Evolutionary conservation across 2,797 vertebrate genomes (phyloP).

Genomic region (Mastacembelus armatus): DNA sequence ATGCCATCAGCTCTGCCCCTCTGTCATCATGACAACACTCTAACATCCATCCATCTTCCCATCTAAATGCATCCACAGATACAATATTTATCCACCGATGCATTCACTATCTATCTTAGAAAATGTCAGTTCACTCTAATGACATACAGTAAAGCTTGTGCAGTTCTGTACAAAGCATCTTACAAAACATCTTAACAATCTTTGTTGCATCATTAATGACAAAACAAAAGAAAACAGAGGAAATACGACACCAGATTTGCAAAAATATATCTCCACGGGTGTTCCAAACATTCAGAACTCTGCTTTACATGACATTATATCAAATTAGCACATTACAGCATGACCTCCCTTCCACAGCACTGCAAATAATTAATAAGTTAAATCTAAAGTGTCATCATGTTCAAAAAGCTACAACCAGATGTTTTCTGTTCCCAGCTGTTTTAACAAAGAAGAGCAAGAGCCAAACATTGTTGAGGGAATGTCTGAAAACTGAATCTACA

Average conservation of each 20-base stretch:
- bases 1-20: constrained; percentile 62
- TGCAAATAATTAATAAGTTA: constrained; percentile 36
- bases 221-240: neutral
- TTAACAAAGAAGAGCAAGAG: constrained; percentile 9
- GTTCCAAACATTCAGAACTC: constrained; percentile 44
- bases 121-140: constrained; percentile 19
- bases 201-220: constrained; percentile 35
- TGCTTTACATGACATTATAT: constrained; percentile 19
- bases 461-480: neutral
- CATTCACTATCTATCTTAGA: too few species aligned
- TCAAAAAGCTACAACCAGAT: constrained; percentile 28
- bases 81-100: constrained; percentile 12
- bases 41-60: neutral
- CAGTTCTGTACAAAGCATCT: constrained; percentile 65
- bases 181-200: constrained; percentile 60
- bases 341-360: constrained; percentile 10
- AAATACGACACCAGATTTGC: constrained; percentile 36
- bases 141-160: constrained; percentile 29
- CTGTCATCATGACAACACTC: constrained; percentile 29
- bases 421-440: constrained; percentile 15
- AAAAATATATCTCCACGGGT: constrained; percentile 62
- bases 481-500: neutral
- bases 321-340: neutral
- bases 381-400: constrained; percentile 19
- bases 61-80: constrained; percentile 1